phyloP scores from a whole-genome alignment of 2,888 invertebrate species.

The Drosophila testacea region DNA sequence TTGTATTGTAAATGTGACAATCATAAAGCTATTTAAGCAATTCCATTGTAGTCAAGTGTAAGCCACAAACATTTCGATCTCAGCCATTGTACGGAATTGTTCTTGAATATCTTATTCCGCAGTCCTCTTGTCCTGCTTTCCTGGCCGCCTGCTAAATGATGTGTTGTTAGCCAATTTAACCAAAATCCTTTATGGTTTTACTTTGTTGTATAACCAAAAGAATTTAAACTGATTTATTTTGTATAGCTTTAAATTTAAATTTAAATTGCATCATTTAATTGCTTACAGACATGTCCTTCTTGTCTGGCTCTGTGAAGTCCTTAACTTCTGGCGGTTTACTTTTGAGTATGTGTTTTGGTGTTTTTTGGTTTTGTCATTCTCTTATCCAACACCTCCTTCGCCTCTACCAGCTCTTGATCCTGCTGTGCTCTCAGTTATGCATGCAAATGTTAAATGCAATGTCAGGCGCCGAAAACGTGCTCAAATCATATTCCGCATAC shows the following conservation, averaged over 20 bases:
- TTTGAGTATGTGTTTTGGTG: conserved; percentile 26
- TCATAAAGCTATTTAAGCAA: background rate
- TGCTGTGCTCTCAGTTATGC: conserved; percentile 43
- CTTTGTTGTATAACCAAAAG: conserved; percentile 11
- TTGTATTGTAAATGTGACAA: background rate
- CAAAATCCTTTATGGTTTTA: conserved; percentile 27
- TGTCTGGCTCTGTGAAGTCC: conserved; percentile 15
- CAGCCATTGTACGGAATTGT: conserved; percentile 54
- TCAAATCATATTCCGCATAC: conserved; percentile 75
- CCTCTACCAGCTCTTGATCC: background rate
- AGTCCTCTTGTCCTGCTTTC: conserved; percentile 3
- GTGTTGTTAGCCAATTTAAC: conserved; percentile 70
- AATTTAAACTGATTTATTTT: conserved; percentile 52
- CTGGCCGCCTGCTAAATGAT: conserved; percentile 56
- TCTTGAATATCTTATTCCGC: conserved; percentile 1
- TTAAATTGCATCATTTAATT: conserved; percentile 58
- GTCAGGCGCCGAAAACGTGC: conserved; percentile 61
- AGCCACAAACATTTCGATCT: conserved; percentile 34
- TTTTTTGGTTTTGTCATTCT: conserved; percentile 10
- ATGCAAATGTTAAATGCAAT: conserved; percentile 72
- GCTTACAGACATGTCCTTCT: conserved; percentile 25
- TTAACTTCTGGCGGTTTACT: conserved; percentile 36
- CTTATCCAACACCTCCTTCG: background rate
- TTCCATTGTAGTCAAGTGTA: background rate
- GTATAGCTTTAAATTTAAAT: conserved; percentile 26